These are phyloP conservation scores for Apis dorsata DNA, from an alignment of 1,140 invertebrate species.

Conservation along the genomic window DNA sequence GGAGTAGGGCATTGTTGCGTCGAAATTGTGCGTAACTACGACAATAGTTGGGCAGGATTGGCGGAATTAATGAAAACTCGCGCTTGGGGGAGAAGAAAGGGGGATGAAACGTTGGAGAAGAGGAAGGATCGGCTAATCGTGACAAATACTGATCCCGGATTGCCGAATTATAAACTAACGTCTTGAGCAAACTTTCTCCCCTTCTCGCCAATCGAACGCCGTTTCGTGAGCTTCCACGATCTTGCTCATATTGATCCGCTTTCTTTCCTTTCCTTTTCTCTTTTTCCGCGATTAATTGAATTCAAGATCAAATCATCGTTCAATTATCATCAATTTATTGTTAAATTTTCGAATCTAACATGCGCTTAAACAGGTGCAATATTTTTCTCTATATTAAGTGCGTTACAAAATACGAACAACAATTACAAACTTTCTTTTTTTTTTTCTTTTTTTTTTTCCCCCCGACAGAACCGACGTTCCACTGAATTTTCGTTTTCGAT, in stretches of 20 bases:
- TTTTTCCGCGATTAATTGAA: too few species aligned
- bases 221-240: background rate
- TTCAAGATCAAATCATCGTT: too few species aligned
- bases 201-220: conserved; percentile 42
- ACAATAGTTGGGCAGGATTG: conserved; percentile 75
- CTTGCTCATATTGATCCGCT: background rate
- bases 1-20: conserved; percentile 68
- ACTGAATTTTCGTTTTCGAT: too few species aligned
- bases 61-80: conserved; percentile 78
- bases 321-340: too few species aligned
- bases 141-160: conserved; percentile 80
- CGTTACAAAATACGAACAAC: too few species aligned
- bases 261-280: background rate
- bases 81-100: conserved; percentile 59
- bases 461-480: too few species aligned
- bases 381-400: too few species aligned
- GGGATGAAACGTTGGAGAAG: conserved; percentile 52
- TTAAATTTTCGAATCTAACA: too few species aligned
- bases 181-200: conserved; percentile 73
- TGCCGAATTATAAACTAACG: conserved; percentile 80
- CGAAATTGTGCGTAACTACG: conserved; percentile 76
- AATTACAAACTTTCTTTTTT: too few species aligned
- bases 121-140: conserved; percentile 76
- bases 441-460: too few species aligned
- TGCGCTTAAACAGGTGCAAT: too few species aligned